These are phyloP conservation scores for Synanthedon myopaeformis DNA, from an alignment of 2,888 invertebrate genomes.

Conservation along the genomic window DNA sequence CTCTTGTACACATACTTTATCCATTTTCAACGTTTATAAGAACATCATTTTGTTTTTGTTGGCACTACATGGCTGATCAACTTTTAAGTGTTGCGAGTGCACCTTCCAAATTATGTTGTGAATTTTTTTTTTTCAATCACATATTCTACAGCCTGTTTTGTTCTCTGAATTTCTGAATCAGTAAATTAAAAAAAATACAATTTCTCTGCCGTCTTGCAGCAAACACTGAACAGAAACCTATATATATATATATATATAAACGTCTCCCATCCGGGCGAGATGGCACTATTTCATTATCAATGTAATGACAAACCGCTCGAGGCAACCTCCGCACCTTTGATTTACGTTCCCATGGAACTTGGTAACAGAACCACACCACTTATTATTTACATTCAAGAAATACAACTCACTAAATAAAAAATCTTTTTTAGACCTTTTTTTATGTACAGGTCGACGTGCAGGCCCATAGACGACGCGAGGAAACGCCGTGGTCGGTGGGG, in stretches of 20 bases:
- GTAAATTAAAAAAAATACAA: too few relatives aligned
- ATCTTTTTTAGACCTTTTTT: too few relatives aligned
- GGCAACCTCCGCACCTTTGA: conserved; percentile 26
- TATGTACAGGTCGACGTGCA: too few relatives aligned
- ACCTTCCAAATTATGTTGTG: conserved; percentile 6
- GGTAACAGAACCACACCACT: conserved; percentile 1
- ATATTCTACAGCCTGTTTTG: too few relatives aligned
- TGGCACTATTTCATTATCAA: conserved; percentile 30
- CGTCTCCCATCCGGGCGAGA: conserved; percentile 4
- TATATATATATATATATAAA: too few relatives aligned
- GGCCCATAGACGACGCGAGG: too few relatives aligned
- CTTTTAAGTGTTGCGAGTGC: conserved; percentile 9
- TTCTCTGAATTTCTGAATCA: too few relatives aligned
- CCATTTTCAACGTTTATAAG: background rate
- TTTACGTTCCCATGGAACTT: conserved; percentile 10
- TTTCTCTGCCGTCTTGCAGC: too few relatives aligned
- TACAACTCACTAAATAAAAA: too few relatives aligned
- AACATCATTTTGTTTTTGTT: conserved; percentile 8
- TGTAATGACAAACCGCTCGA: conserved; percentile 18
- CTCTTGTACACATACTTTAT: conserved; percentile 16
- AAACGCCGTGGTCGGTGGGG: too few relatives aligned
- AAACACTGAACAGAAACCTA: too few relatives aligned
- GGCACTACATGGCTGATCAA: background rate
- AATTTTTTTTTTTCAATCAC: too few relatives aligned
- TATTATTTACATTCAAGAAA: background rate